phyloP scores from a whole-genome alignment of 2,888 invertebrate species.

The Eristalinus aeneus region DNA sequence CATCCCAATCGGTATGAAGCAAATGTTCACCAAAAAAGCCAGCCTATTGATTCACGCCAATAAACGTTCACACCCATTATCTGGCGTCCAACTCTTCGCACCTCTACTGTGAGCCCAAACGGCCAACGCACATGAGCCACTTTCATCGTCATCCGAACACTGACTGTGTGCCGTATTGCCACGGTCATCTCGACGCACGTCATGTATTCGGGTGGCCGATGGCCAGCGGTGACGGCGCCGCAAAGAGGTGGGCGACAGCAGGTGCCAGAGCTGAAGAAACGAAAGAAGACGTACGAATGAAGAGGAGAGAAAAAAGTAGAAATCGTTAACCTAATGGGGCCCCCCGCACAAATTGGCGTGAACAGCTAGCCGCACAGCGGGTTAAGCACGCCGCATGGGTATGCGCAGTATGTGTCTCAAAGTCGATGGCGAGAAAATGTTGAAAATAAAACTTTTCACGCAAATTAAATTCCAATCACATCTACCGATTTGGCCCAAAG shows the following conservation, averaged over 20 bases:
- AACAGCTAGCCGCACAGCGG: conserved; percentile 40
- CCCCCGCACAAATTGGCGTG: conserved; percentile 54
- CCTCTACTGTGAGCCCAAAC: conserved; percentile 12
- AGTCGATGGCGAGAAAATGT: conserved; percentile 49
- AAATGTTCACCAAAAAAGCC: not conserved
- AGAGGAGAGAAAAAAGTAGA: conserved; percentile 43
- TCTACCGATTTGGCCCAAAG: conserved; percentile 52
- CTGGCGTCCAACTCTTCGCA: not conserved
- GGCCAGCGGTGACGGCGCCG: not conserved
- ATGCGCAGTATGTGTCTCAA: conserved; percentile 44
- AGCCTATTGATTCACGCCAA: not conserved
- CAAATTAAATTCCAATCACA: conserved; percentile 69
- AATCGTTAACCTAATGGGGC: conserved; percentile 56
- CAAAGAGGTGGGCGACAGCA: not conserved
- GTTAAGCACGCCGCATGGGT: not conserved
- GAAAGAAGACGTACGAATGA: not conserved
- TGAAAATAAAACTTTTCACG: conserved; percentile 62
- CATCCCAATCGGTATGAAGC: too few species aligned
- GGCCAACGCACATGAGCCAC: conserved; percentile 45
- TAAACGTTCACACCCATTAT: not conserved
- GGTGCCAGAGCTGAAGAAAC: not conserved
- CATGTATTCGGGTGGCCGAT: conserved; percentile 25
- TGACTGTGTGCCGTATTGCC: conserved; percentile 33
- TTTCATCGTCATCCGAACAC: conserved; percentile 58
- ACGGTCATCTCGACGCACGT: conserved; percentile 52